Conservation (phyloP, 1,140 invertebrate species). For the Hypothenemus hampei region DNA sequence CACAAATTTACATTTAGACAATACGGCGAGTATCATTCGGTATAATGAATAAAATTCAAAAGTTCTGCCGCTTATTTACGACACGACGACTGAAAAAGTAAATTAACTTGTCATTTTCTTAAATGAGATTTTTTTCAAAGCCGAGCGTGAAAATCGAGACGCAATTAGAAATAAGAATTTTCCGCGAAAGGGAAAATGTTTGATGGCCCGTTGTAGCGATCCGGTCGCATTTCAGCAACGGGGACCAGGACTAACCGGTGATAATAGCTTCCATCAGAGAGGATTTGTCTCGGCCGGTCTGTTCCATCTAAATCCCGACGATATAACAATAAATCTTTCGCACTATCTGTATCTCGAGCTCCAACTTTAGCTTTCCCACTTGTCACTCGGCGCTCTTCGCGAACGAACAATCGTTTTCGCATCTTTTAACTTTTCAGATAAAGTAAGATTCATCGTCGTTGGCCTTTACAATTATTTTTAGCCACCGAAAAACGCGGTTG, state of each 20-base stretch:
- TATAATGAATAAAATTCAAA: conserved; percentile 25
- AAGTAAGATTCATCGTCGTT: conserved; percentile 38
- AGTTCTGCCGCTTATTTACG: conserved; percentile 8
- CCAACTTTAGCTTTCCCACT: conserved; percentile 35
- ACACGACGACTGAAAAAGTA: conserved; percentile 8
- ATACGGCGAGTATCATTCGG: conserved; percentile 20
- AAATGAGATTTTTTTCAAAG: conserved; percentile 19
- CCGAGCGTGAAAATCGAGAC: conserved; percentile 6
- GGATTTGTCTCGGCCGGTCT: conserved; percentile 40
- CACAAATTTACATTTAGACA: conserved; percentile 24
- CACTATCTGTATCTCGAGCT: conserved; percentile 37
- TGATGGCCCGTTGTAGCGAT: conserved; percentile 5
- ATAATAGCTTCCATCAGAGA: conserved; percentile 41
- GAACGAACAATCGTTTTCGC: conserved; percentile 34
- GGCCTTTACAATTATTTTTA: no score
- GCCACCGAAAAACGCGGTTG: no score
- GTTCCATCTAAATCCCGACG: conserved; percentile 38
- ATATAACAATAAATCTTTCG: conserved; percentile 44
- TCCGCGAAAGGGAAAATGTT: not conserved
- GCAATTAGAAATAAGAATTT: conserved; percentile 14
- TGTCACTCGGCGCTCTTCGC: conserved; percentile 34
- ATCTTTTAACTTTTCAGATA: conserved; percentile 41
- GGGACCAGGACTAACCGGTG: conserved; percentile 31
- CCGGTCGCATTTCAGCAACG: conserved; percentile 8
- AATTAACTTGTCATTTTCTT: conserved; percentile 23